Percentiles rank a stretch among this genome's conserved stretches.
phyloP scores from a whole-genome alignment of 2,113 vertebrate genomes.

The Sylvia atricapilla region DNA sequence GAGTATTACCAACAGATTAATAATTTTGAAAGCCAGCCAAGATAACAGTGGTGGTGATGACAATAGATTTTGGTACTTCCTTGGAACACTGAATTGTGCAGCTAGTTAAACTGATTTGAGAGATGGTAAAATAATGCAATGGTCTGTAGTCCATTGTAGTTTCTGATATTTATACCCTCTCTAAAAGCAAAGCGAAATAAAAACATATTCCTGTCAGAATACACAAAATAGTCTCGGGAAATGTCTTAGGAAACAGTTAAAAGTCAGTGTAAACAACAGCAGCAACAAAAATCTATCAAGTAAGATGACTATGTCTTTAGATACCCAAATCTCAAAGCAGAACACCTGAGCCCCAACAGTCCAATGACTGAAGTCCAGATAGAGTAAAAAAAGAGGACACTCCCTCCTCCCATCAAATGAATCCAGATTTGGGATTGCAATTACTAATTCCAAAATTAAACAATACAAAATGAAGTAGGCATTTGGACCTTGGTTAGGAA shows the following conservation, averaged over 20 bases:
- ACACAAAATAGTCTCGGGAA: neutral
- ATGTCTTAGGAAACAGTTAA: neutral
- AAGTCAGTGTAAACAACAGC: neutral
- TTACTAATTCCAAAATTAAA: neutral
- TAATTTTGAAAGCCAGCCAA: neutral
- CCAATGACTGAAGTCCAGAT: neutral
- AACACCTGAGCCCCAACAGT: neutral
- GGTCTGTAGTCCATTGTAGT: neutral
- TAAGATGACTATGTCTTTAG: neutral
- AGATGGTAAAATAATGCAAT: neutral
- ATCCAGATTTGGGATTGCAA: neutral
- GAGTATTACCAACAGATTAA: neutral
- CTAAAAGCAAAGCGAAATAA: neutral
- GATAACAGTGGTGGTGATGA: neutral
- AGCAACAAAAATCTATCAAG: neutral
- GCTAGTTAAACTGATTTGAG: neutral
- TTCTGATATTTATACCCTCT: neutral
- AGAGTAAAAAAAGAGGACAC: neutral
- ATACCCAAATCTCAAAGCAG: neutral
- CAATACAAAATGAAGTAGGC: neutral
- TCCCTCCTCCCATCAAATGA: neutral
- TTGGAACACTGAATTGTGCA: neutral
- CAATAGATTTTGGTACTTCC: neutral
- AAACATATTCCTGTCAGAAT: neutral
- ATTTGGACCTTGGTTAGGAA: slow-evolving; percentile 18